These are phyloP conservation scores for Thaumetopoea pityocampa DNA, from an alignment of 1,140 invertebrate species.

Conservation along the genomic window DNA sequence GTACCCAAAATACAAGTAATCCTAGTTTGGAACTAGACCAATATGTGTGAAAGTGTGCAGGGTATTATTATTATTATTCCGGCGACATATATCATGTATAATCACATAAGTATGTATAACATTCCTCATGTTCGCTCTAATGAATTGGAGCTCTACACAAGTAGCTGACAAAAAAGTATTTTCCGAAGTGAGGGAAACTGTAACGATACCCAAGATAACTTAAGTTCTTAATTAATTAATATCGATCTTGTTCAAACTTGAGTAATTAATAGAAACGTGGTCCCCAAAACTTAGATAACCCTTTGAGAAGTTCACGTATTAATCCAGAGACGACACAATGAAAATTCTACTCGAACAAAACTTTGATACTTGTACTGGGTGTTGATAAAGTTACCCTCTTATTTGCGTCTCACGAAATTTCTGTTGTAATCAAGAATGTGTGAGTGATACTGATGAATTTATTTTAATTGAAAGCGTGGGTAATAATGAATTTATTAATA, in stretches of 20 bases:
- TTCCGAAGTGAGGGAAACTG: constrained; percentile 10
- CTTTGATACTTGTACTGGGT: constrained; percentile 33
- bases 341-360: constrained; percentile 44
- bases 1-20: no score
- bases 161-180: no score
- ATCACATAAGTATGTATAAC: no score
- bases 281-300: constrained; percentile 57
- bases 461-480: no score
- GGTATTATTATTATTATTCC: no score
- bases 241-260: constrained; percentile 46
- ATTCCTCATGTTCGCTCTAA: no score
- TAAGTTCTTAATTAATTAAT: constrained; percentile 61
- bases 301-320: constrained; percentile 60
- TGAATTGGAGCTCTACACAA: no score
- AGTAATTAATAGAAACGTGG: constrained; percentile 64
- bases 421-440: constrained; percentile 5
- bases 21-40: no score
- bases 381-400: constrained; percentile 20
- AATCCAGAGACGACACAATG: constrained; percentile 55
- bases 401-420: constrained; percentile 7
- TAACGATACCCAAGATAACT: constrained; percentile 24
- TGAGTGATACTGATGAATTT: no score
- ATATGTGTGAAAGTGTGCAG: no score
- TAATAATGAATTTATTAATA: no score
- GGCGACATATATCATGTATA: no score